Conservation (phyloP, 2,888 invertebrate species). For the Sarcophaga rosellei region DNA sequence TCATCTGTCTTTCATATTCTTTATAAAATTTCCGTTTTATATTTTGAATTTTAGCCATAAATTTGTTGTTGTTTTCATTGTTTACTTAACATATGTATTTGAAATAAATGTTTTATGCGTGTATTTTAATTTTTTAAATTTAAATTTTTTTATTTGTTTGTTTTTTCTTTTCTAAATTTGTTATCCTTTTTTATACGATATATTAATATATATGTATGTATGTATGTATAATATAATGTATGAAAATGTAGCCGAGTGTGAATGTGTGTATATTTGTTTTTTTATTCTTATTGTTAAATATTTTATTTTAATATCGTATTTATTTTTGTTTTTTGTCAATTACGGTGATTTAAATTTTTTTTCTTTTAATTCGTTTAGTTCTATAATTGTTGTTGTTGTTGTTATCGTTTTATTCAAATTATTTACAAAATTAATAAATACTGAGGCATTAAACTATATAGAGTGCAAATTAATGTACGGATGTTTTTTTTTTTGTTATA, state of each 20-base stretch:
- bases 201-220: background rate
- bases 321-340: conserved; percentile 46
- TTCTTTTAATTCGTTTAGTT: conserved; percentile 69
- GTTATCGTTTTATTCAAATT: conserved; percentile 60
- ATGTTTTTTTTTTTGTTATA: conserved; percentile 15
- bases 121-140: conserved; percentile 38
- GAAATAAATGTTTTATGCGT: conserved; percentile 53
- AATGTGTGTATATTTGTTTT: conserved; percentile 28
- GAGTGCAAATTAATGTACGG: conserved; percentile 41
- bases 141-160: conserved; percentile 23
- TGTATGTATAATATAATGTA: too few species aligned
- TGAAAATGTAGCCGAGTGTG: conserved; percentile 59
- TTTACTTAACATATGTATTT: conserved; percentile 57
- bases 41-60: conserved; percentile 60
- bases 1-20: conserved; percentile 3
- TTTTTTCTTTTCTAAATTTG: too few species aligned
- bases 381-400: conserved; percentile 8
- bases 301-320: conserved; percentile 27
- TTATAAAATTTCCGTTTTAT: conserved; percentile 47
- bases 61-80: conserved; percentile 55
- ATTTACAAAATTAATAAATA: conserved; percentile 73
- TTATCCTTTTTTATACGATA: conserved; percentile 1
- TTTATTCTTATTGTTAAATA: conserved; percentile 51
- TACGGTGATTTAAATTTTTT: conserved; percentile 72
- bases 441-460: conserved; percentile 52